Percentiles rank a stretch among this genome's conserved stretches.
phyloP scores from a whole-genome alignment of 2,888 invertebrate species.

The Drosophila testacea region DNA sequence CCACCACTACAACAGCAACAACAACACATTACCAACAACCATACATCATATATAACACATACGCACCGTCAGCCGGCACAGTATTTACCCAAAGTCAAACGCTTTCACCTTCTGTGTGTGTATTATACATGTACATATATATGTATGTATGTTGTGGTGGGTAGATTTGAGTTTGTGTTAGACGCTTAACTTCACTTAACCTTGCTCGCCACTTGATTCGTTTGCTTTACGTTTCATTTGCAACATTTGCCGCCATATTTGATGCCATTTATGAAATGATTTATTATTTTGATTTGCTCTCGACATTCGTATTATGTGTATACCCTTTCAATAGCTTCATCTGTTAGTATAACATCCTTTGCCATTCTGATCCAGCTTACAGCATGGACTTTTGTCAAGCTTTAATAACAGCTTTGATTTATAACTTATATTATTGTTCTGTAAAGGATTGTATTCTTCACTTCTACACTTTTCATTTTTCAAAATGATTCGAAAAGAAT shows the following conservation, averaged over 20 bases:
- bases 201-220: conserved; percentile 71
- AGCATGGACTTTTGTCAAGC: background rate
- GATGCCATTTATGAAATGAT: conserved; percentile 79
- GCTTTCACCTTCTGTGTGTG: conserved; percentile 63
- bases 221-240: conserved; percentile 79
- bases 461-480: no score
- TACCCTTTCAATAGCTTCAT: conserved; percentile 29
- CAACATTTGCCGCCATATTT: conserved; percentile 82
- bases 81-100: conserved; percentile 67
- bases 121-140: no score
- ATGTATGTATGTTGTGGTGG: conserved; percentile 13
- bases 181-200: conserved; percentile 78
- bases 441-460: no score
- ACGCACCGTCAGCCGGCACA: conserved; percentile 51
- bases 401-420: background rate
- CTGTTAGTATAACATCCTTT: background rate
- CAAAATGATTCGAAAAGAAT: background rate
- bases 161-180: conserved; percentile 50
- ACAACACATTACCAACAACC: background rate
- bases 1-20: conserved; percentile 9
- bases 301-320: conserved; percentile 63
- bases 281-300: conserved; percentile 80
- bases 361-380: background rate
- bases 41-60: conserved; percentile 50
- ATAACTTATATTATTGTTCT: background rate